Conservation (phyloP, 2,888 invertebrate species). For the Cryptophagus acutangulus region DNA sequence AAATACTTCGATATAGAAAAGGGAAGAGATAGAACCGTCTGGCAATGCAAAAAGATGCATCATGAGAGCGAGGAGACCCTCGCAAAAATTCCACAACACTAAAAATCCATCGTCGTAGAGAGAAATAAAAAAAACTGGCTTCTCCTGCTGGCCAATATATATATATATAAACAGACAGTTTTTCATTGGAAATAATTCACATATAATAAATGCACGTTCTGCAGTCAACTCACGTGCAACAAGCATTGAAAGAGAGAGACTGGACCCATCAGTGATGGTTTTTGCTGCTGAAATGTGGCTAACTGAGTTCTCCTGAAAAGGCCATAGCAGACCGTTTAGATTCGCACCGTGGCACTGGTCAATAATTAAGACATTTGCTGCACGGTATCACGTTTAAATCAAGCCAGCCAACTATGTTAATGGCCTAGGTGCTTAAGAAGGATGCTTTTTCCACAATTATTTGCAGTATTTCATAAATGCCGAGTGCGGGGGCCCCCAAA, state of each 20-base stretch:
- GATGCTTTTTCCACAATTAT: slow-evolving; percentile 1
- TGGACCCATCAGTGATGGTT: slow-evolving; percentile 30
- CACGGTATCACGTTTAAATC: slow-evolving; percentile 49
- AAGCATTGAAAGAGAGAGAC: too few species aligned
- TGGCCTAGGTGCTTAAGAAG: slow-evolving; percentile 27
- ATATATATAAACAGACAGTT: slow-evolving; percentile 35
- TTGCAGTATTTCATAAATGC: slow-evolving; percentile 21
- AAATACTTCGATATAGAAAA: not conserved
- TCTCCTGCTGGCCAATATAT: slow-evolving; percentile 20
- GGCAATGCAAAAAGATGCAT: slow-evolving; percentile 28
- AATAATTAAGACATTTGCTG: slow-evolving; percentile 50
- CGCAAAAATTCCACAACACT: slow-evolving; percentile 44
- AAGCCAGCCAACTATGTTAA: slow-evolving; percentile 49
- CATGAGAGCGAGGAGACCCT: slow-evolving; percentile 23
- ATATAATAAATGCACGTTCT: slow-evolving; percentile 38
- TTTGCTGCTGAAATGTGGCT: slow-evolving; percentile 39
- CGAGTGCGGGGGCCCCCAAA: too few species aligned
- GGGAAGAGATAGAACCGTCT: slow-evolving; percentile 18
- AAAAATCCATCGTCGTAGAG: slow-evolving; percentile 32
- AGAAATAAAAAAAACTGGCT: slow-evolving; percentile 37
- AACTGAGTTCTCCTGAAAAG: slow-evolving; percentile 46
- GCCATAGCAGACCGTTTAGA: slow-evolving; percentile 48
- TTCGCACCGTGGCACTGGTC: slow-evolving; percentile 46
- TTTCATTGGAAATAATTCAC: slow-evolving; percentile 46
- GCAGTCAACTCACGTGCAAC: slow-evolving; percentile 42